These are phyloP conservation scores for Plebejus anna DNA, from an alignment of 2,888 invertebrate genomes.

Conservation along the genomic window DNA sequence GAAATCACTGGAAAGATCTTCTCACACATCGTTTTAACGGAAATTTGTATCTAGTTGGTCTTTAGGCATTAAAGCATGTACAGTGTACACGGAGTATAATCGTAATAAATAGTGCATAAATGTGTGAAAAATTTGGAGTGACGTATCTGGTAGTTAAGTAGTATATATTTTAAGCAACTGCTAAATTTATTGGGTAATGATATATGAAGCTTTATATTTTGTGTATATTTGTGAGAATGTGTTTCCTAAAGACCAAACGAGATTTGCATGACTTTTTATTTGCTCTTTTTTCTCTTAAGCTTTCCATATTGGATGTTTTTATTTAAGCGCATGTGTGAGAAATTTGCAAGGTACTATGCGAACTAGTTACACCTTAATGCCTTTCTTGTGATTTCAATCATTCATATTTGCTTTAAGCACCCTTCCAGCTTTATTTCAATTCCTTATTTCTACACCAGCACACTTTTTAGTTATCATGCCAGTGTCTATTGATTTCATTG, in stretches of 20 bases:
- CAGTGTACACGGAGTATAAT: constrained; percentile 43
- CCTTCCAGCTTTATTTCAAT: constrained; percentile 31
- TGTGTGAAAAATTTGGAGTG: constrained; percentile 55
- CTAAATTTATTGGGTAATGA: constrained; percentile 80
- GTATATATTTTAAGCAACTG: constrained; percentile 60
- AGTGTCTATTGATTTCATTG: constrained; percentile 23
- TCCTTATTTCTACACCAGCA: constrained; percentile 29
- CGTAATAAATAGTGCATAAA: constrained; percentile 18
- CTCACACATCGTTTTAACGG: constrained; percentile 67
- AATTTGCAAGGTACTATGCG: constrained; percentile 50
- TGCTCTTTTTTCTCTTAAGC: constrained; percentile 59
- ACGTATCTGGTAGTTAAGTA: constrained; percentile 44
- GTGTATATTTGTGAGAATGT: constrained; percentile 52
- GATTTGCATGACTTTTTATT: constrained; percentile 72
- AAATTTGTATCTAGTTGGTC: constrained; percentile 65
- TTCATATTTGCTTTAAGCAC: constrained; percentile 77
- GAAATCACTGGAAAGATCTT: constrained; percentile 67
- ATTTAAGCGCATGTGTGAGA: constrained; percentile 77
- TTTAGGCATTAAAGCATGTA: constrained; percentile 68
- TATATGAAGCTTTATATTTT: constrained; percentile 48
- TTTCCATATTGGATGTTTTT: constrained; percentile 56
- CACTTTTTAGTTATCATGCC: constrained; percentile 30
- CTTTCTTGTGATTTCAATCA: constrained; percentile 77
- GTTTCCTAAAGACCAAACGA: constrained; percentile 79
- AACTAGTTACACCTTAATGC: constrained; percentile 52